phyloP scores from a whole-genome alignment of 2,888 invertebrate species.

The Synanthedon vespiformis region DNA sequence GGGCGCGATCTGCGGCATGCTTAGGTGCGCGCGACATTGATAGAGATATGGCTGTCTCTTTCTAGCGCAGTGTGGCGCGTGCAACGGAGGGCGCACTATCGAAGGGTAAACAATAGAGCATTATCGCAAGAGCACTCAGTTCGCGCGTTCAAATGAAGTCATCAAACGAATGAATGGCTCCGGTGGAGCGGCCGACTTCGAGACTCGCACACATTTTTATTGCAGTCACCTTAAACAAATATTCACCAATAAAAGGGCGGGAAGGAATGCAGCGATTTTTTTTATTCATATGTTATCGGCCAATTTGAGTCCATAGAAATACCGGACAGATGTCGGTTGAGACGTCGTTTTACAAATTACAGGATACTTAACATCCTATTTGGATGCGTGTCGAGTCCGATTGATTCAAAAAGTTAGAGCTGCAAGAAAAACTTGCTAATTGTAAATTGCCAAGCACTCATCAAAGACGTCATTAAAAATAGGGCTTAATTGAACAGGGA shows the following conservation, averaged over 20 bases:
- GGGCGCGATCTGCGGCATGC: constrained; percentile 35
- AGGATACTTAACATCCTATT: neutral
- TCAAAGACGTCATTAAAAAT: neutral
- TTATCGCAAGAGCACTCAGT: constrained; percentile 64
- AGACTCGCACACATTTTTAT: constrained; percentile 64
- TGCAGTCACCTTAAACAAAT: constrained; percentile 42
- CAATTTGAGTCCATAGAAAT: constrained; percentile 22
- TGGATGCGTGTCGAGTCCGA: neutral
- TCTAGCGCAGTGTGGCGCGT: constrained; percentile 57
- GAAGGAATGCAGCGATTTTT: constrained; percentile 18
- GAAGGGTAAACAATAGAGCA: constrained; percentile 70
- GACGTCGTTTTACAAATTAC: constrained; percentile 3
- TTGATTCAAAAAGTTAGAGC: neutral
- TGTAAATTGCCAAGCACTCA: neutral
- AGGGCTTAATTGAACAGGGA: neutral
- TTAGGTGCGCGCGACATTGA: constrained; percentile 30
- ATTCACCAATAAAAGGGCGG: constrained; percentile 17
- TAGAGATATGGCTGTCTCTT: constrained; percentile 39
- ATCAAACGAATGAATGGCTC: constrained; percentile 68
- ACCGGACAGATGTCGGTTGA: constrained; percentile 14
- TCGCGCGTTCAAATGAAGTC: constrained; percentile 67
- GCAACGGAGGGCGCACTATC: constrained; percentile 65
- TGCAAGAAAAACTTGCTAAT: neutral
- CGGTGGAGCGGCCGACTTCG: constrained; percentile 50
- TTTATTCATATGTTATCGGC: constrained; percentile 25